Evolutionary conservation across 2,113 vertebrate species (phyloP), one percentile per base, ranked within the genome.

Genomic region (Thunnus maccoyii): DNA sequence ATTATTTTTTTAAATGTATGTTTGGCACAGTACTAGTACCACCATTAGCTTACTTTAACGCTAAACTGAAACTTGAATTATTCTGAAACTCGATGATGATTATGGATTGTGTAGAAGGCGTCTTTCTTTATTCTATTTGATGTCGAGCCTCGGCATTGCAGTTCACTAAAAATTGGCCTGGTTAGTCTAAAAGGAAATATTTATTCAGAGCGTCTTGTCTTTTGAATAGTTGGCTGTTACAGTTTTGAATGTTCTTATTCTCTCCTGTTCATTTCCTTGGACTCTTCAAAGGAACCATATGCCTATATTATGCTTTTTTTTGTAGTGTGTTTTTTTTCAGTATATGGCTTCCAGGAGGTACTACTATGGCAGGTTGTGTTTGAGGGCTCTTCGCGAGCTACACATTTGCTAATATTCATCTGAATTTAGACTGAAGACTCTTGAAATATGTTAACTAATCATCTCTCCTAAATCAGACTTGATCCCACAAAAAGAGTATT

Each of bases 191-290:
- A 55, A 56, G 18, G 9, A 27, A 67, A 25, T 57, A 41, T 41
- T 41, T 41, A 41, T 11, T 20, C 17, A 17, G 63, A 58, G 4
- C 46, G 17, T 44, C 54, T 74, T 18, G 32, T 78, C 20, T 85
- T 69, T 62, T n/a, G 48, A 46, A 12, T 17, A 3, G 1, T 70
- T 61, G 58, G 66, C 76, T 86, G 50, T 75, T 36, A 60, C 10
- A 25, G 58, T 76, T 90, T 80, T 70, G 46, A 86, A 85, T 83
- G 72, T 80, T 66, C 7, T 55, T 63, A 11, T 56, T 70, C 47
- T 46, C 60, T 78, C 65, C 44, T 56, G 6, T 50, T 60, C 52
- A 48, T 78, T 85, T 70, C 47, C 30, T 69, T 75, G 64, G n/a
- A 70, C 5, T 57, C 30, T 73, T 68, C 54, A 47, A 41, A 41